Conservation (phyloP, 2,888 invertebrate genomes). For the Mechanitis messenoides region DNA sequence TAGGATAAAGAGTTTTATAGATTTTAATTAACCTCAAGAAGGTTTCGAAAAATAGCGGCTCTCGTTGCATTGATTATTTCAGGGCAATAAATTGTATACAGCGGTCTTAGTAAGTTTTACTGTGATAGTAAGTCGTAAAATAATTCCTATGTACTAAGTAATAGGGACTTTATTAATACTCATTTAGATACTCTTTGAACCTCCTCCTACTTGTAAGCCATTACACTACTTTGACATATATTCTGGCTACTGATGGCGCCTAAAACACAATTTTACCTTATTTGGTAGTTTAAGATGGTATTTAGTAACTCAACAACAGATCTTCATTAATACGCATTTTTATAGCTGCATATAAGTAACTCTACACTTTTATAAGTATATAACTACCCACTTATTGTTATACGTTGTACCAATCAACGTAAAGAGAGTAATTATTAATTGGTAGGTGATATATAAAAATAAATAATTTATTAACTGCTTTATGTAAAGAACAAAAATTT, state of each 20-base stretch:
- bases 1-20: slow-evolving; percentile 28
- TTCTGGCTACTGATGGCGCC: slow-evolving; percentile 18
- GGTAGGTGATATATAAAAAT: too few relatives aligned
- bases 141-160: slow-evolving; percentile 7
- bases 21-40: slow-evolving; percentile 34
- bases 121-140: slow-evolving; percentile 4
- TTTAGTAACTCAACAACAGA: not conserved
- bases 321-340: too few relatives aligned
- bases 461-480: too few relatives aligned
- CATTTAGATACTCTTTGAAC: slow-evolving; percentile 12
- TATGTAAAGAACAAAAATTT: too few relatives aligned
- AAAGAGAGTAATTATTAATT: too few relatives aligned
- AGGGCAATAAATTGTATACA: slow-evolving; percentile 45
- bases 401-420: too few relatives aligned
- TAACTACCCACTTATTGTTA: too few relatives aligned
- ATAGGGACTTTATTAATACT: slow-evolving; percentile 6
- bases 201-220: slow-evolving; percentile 31
- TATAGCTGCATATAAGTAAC: too few relatives aligned
- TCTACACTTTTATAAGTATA: too few relatives aligned
- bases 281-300: slow-evolving; percentile 12
- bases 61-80: slow-evolving; percentile 48
- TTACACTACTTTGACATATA: slow-evolving; percentile 25
- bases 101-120: slow-evolving; percentile 20
- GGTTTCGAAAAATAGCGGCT: slow-evolving; percentile 33
- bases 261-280: slow-evolving; percentile 12